Percentiles rank a stretch among this genome's conserved stretches.
Conservation (phyloP, 2,113 vertebrate genomes). For the Periophthalmus modestus region DNA sequence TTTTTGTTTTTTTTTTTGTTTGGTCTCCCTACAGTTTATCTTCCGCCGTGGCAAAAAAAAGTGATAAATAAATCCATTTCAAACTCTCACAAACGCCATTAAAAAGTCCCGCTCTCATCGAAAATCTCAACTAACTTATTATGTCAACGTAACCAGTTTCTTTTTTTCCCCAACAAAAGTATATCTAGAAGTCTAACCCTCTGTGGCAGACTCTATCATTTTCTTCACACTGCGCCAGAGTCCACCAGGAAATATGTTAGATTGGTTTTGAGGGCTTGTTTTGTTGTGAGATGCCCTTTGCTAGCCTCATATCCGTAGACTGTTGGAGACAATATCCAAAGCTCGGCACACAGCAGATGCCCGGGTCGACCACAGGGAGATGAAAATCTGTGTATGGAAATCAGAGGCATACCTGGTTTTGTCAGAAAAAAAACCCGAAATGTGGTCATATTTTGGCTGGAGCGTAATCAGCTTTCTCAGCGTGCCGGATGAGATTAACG, state of each 20-base stretch:
- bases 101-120: no score
- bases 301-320: constrained; percentile 1
- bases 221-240: neutral
- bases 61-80: no score
- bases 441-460: constrained; percentile 12
- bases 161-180: neutral
- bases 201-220: neutral
- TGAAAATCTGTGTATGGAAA: constrained; percentile 19
- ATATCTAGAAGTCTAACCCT: neutral
- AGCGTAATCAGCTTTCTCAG: constrained; percentile 33
- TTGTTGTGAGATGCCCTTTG: constrained; percentile 34
- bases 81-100: no score
- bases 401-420: constrained; percentile 19
- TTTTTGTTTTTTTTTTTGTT: no score
- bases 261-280: neutral
- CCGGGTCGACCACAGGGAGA: constrained; percentile 24
- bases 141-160: no score
- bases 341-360: constrained; percentile 33
- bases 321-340: constrained; percentile 25
- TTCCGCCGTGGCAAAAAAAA: no score
- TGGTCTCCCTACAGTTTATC: no score
- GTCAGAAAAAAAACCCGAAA: constrained; percentile 14
- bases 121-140: no score
- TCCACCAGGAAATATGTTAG: neutral
- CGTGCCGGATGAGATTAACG: constrained; percentile 23